Evolutionary conservation across 2,797 vertebrate genomes (phyloP).

Genomic region (Oryzias sinensis): DNA sequence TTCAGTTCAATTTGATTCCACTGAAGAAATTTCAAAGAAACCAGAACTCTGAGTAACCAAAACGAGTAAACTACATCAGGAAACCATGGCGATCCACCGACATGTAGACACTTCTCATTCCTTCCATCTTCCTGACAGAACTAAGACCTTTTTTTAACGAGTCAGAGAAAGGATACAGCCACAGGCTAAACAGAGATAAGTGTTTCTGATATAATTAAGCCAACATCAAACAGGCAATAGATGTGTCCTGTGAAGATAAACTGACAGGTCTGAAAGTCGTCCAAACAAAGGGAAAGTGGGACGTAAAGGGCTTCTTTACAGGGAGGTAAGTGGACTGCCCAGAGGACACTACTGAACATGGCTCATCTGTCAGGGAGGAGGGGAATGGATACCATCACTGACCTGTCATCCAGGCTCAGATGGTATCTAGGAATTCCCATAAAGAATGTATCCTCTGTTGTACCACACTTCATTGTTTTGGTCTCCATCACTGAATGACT

Average conservation of each 20-base stretch:
- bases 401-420: slow-evolving; percentile 51
- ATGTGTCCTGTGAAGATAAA: slow-evolving; percentile 74
- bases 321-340: slow-evolving; percentile 72
- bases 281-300: slow-evolving; percentile 79
- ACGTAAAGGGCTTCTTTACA: slow-evolving; percentile 75
- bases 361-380: slow-evolving; percentile 66
- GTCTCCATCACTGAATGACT: neutral
- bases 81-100: slow-evolving; percentile 3
- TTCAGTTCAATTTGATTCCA: slow-evolving; percentile 32
- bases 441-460: slow-evolving; percentile 36
- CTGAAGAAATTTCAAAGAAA: slow-evolving; percentile 9
- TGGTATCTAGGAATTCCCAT: slow-evolving; percentile 55
- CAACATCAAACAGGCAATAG: slow-evolving; percentile 65
- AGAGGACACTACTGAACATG: slow-evolving; percentile 69
- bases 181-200: slow-evolving; percentile 66
- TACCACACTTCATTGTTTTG: slow-evolving; percentile 3
- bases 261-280: slow-evolving; percentile 72
- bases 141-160: slow-evolving; percentile 24
- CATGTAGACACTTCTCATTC: neutral
- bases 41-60: neutral
- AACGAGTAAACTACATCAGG: slow-evolving; percentile 5
- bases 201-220: slow-evolving; percentile 72
- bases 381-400: slow-evolving; percentile 62
- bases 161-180: slow-evolving; percentile 60
- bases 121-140: slow-evolving; percentile 31